Conservation (phyloP, 2,888 invertebrate genomes). For the Hirtodrosophila confusa region DNA sequence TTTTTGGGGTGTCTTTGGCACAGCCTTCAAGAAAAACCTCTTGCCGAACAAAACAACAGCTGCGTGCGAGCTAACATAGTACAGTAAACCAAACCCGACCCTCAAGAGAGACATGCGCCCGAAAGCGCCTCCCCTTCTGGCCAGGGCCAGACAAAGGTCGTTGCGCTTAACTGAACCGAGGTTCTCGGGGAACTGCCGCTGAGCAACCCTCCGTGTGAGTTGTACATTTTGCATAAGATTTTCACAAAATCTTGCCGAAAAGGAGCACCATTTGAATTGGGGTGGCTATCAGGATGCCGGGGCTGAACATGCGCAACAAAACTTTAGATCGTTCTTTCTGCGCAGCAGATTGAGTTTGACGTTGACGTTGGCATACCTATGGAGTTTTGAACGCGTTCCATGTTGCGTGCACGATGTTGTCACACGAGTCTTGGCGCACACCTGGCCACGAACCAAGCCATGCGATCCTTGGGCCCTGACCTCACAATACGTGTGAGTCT, state of each 20-base stretch:
- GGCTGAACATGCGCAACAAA: slow-evolving; percentile 51
- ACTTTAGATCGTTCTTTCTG: slow-evolving; percentile 73
- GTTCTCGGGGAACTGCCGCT: slow-evolving; percentile 10
- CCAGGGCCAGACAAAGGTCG: slow-evolving; percentile 66
- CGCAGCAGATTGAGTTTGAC: slow-evolving; percentile 29
- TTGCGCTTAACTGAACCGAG: slow-evolving; percentile 73
- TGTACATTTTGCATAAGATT: slow-evolving; percentile 77
- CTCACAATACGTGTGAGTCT: slow-evolving; percentile 25
- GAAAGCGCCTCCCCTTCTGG: slow-evolving; percentile 54
- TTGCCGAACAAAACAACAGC: slow-evolving; percentile 66
- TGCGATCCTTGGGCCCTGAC: slow-evolving; percentile 53
- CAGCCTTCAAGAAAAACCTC: slow-evolving; percentile 56
- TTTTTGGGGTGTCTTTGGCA: slow-evolving; percentile 69
- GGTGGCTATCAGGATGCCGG: slow-evolving; percentile 47
- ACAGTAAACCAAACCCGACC: slow-evolving; percentile 33
- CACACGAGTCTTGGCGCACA: slow-evolving; percentile 80
- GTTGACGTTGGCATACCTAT: neutral
- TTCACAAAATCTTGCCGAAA: slow-evolving; percentile 48
- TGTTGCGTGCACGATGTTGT: slow-evolving; percentile 51
- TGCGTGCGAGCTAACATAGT: slow-evolving; percentile 29
- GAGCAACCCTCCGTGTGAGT: slow-evolving; percentile 44
- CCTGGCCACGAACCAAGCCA: slow-evolving; percentile 79
- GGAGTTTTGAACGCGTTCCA: slow-evolving; percentile 44
- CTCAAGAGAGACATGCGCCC: slow-evolving; percentile 35
- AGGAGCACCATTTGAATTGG: slow-evolving; percentile 31